Evolutionary conservation across 2,888 invertebrate species (phyloP).

Genomic region (Tetheella fluctuosa): DNA sequence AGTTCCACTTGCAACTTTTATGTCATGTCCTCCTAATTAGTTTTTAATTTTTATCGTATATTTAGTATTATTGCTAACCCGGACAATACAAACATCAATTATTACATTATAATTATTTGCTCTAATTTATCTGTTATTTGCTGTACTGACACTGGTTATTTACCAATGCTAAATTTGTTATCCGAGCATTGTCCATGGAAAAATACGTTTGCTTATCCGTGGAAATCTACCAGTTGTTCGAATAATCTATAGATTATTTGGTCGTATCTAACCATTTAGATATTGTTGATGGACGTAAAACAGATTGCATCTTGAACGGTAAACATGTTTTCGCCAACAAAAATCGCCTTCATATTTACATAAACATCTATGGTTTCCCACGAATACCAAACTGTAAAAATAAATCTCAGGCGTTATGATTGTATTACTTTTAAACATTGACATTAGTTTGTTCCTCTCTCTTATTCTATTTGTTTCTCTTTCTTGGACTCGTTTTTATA

Average conservation of each 20-base stretch:
- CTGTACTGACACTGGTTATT: conserved; percentile 33
- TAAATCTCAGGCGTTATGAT: neutral
- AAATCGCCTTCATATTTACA: neutral
- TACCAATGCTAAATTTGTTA: conserved; percentile 38
- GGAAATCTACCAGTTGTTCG: conserved; percentile 47
- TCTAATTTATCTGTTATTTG: conserved; percentile 28
- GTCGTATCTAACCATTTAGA: conserved; percentile 31
- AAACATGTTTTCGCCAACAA: conserved; percentile 39
- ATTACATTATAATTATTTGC: conserved; percentile 32
- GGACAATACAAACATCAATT: neutral
- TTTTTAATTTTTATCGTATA: neutral
- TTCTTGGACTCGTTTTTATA: too few species aligned
- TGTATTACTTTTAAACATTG: neutral
- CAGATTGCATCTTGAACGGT: conserved; percentile 33
- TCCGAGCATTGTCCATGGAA: conserved; percentile 34
- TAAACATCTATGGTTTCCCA: neutral
- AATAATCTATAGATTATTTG: conserved; percentile 39
- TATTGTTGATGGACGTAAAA: conserved; percentile 37
- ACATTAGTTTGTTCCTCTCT: too few species aligned
- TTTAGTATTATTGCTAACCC: neutral
- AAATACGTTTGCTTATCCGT: conserved; percentile 32
- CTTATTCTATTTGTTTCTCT: too few species aligned
- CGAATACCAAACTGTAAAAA: neutral
- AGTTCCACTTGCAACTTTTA: conserved; percentile 23
- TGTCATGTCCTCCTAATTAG: neutral